These are phyloP conservation scores for Numida meleagris DNA, from an alignment of 2,113 vertebrate genomes.

Conservation along the genomic window DNA sequence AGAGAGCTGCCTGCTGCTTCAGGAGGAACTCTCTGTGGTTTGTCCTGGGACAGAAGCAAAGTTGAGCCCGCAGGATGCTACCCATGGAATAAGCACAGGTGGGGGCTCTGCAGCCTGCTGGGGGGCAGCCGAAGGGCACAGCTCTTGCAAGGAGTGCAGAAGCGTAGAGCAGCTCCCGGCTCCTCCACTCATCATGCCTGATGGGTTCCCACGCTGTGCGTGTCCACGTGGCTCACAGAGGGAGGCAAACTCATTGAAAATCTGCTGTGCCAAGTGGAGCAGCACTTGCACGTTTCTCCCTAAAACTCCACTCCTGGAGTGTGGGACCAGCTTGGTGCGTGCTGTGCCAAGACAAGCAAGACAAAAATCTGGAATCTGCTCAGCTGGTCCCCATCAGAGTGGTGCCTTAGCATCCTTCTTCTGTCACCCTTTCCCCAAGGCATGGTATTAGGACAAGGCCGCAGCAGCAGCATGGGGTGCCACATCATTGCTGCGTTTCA, in stretches of 20 bases:
- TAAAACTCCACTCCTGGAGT: neutral
- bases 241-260: neutral
- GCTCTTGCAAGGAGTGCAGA: rapidly evolving
- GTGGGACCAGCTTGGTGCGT: neutral
- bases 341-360: slow-evolving; percentile 17
- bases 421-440: neutral
- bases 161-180: rapidly evolving
- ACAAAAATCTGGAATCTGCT: neutral
- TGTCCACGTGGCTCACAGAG: neutral
- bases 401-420: neutral
- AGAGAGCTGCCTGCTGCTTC: neutral
- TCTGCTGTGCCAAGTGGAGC: neutral
- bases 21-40: neutral
- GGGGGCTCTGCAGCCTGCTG: neutral
- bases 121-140: neutral
- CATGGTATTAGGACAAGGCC: neutral
- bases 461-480: rapidly evolving
- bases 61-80: neutral
- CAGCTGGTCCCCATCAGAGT: neutral
- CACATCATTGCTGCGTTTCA: neutral
- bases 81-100: neutral
- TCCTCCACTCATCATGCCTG: rapidly evolving
- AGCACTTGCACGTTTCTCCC: neutral
- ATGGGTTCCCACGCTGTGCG: rapidly evolving
- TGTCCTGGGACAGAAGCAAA: neutral